phyloP scores from a whole-genome alignment of 2,888 invertebrate species.

The Xestia sexstrigata region DNA sequence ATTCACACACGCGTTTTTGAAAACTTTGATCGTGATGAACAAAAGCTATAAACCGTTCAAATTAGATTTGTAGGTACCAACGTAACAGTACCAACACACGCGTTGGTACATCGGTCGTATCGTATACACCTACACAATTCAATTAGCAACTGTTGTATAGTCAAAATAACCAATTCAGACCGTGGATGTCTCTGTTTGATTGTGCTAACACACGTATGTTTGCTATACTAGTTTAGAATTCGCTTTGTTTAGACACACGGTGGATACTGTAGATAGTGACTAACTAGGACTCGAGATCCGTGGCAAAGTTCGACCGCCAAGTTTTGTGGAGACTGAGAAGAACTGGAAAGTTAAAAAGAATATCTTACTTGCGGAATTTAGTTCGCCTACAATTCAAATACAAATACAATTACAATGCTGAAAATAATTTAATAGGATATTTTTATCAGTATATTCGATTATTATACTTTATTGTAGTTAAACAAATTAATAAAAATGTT shows the following conservation, averaged over 20 bases:
- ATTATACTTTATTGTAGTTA: background rate
- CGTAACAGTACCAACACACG: constrained; percentile 41
- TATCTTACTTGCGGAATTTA: background rate
- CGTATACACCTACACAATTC: constrained; percentile 65
- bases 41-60: constrained; percentile 70
- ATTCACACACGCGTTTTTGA: constrained; percentile 26
- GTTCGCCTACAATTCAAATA: too few species aligned
- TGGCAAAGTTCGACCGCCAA: constrained; percentile 33
- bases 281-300: constrained; percentile 39
- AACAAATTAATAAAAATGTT: background rate
- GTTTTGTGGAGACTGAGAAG: constrained; percentile 18
- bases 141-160: constrained; percentile 71
- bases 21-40: constrained; percentile 42
- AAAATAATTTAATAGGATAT: background rate
- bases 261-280: constrained; percentile 25
- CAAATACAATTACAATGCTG: too few species aligned
- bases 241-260: constrained; percentile 63
- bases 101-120: constrained; percentile 32
- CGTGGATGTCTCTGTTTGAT: constrained; percentile 64
- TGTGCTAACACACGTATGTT: constrained; percentile 58
- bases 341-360: background rate
- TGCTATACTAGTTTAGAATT: constrained; percentile 68
- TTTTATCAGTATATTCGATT: too few species aligned
- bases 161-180: constrained; percentile 68
- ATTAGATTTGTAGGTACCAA: constrained; percentile 70